Evolutionary conservation across 2,113 vertebrate genomes (phyloP), one percentile per base, ranked within the genome.

Genomic region (Puntigrus tetrazona): DNA sequence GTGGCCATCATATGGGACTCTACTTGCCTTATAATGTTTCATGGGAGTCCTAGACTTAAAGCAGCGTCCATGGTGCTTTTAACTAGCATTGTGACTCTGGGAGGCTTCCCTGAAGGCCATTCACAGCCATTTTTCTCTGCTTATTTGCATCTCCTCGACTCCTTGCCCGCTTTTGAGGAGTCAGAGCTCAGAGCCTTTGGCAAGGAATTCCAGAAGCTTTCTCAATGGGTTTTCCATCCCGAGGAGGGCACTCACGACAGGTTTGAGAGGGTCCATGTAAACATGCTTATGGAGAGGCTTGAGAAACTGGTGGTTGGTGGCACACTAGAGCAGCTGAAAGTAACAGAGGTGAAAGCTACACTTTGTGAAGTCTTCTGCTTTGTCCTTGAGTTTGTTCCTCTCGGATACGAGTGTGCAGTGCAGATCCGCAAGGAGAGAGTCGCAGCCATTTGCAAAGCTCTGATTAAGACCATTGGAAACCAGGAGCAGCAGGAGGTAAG

Each of bases 291-390:
- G 38, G 95, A 97, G 87, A 96, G 94, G 27, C 95, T 98, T 52
- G 94, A 93, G 78, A 67, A 84, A 0, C 90, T 97, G 22, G 94
- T 96, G 90, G 89, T 94, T 87, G 87, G 85, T 7, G 93, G 95
- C n/a, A 75, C 93, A 18, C 91, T 96, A 20, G 82, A 86, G 0
- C 85, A 78, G 75, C 89, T 94, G 45, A 88, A 92, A 34, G 96
- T 93, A 78, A 86, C 92, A 74, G 94, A 96, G 86, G 89, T 97
- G n/a, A 96, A 93, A 34, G 88, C 90, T 87, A 92, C 94, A 1
- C 92, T 99, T 67, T 97, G 96, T 63, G 92, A 96, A 67, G 89
- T 97, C 47, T 95, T 98, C 88, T 93, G 93, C 38, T 98, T 96
- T 87, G 94, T 97, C 87, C 83, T 97, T 78, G 93, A 94, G 6